Evolutionary conservation across 2,888 invertebrate species (phyloP).

Genomic region (Drosophila engyochracea): DNA sequence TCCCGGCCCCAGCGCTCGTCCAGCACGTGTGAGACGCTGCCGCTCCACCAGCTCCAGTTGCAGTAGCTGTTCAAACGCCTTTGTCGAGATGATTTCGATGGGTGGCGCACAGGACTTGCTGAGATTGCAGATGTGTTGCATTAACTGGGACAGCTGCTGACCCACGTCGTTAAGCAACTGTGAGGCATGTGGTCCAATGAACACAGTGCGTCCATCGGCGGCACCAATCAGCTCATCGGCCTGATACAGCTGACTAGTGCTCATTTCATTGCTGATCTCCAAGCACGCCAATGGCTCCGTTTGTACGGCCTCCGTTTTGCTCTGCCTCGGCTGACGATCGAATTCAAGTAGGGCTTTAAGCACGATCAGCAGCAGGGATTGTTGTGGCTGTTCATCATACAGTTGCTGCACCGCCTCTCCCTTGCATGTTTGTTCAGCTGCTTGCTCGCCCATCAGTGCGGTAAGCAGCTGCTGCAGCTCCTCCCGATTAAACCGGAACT

Average conservation of each 20-base stretch:
- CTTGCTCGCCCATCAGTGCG: conserved; percentile 43
- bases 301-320: conserved; percentile 18
- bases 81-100: conserved; percentile 49
- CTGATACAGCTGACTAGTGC: conserved; percentile 34
- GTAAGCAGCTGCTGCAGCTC: conserved; percentile 81
- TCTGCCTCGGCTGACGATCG: not conserved
- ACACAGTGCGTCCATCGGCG: conserved; percentile 43
- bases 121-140: conserved; percentile 35
- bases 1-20: conserved; percentile 21
- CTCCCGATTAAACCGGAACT: conserved; percentile 80
- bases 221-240: conserved; percentile 36
- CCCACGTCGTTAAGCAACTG: conserved; percentile 43
- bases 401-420: conserved; percentile 11
- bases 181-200: conserved; percentile 49
- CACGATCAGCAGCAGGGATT: conserved; percentile 39
- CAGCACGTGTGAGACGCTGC: conserved; percentile 40
- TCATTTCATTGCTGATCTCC: conserved; percentile 19
- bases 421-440: not conserved
- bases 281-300: conserved; percentile 43
- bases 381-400: conserved; percentile 37
- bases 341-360: conserved; percentile 37
- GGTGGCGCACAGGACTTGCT: conserved; percentile 58
- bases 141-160: conserved; percentile 39
- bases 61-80: conserved; percentile 39
- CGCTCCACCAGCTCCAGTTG: conserved; percentile 43